Percentiles rank a stretch among this genome's conserved stretches.
These are phyloP conservation scores for Artibeus jamaicensis DNA, from an alignment of 2,797 vertebrate species.

Conservation along the genomic window DNA sequence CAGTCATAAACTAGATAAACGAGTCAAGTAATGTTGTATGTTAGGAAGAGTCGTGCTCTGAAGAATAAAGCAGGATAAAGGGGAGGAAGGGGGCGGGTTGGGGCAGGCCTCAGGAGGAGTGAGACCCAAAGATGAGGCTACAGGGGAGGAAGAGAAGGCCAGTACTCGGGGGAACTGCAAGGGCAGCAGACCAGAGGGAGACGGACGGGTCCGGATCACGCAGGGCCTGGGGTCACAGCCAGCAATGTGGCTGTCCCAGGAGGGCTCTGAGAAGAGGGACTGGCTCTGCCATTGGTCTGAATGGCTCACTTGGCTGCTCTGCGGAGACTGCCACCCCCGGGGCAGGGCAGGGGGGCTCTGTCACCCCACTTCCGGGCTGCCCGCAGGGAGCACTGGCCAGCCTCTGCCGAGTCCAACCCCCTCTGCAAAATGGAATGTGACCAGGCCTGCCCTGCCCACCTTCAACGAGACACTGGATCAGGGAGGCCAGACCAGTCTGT, in stretches of 20 bases:
- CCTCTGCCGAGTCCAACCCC: neutral
- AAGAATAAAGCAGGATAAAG: neutral
- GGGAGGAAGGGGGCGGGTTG: neutral
- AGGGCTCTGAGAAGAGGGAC: neutral
- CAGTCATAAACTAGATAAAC: neutral
- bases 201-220: neutral
- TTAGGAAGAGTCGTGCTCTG: neutral
- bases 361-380: neutral
- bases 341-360: neutral
- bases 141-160: neutral
- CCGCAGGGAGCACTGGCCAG: too few species aligned
- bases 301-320: neutral
- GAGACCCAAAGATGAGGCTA: too few species aligned
- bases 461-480: neutral
- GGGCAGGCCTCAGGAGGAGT: neutral
- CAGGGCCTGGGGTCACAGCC: neutral
- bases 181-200: too few species aligned
- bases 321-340: accelerated
- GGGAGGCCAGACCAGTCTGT: neutral
- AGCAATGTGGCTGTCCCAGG: neutral
- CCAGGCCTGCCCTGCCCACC: neutral
- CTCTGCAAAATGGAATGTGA: neutral
- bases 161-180: neutral
- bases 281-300: neutral
- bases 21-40: accelerated